phyloP scores from a whole-genome alignment of 1,140 invertebrate genomes.

The Pogonomyrmex californicus region DNA sequence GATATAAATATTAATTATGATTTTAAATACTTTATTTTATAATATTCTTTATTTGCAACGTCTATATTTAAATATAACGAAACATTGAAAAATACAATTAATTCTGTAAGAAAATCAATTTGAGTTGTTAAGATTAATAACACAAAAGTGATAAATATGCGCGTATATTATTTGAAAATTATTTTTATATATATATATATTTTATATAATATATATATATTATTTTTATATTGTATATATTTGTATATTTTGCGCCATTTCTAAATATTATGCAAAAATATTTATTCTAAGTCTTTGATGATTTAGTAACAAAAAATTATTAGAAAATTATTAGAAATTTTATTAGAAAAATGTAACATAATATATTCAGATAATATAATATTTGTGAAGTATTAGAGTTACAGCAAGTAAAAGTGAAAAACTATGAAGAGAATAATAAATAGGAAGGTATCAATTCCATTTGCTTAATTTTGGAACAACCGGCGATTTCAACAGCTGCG shows the following conservation, averaged over 20 bases:
- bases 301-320: not conserved
- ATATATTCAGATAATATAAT: not conserved
- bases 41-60: not conserved
- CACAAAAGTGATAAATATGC: no score
- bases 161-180: no score
- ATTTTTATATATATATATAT: no score
- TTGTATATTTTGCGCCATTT: no score
- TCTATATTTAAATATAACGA: no score
- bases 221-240: no score
- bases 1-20: not conserved
- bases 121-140: no score
- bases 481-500: not conserved
- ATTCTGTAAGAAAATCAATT: no score
- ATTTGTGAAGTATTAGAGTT: not conserved
- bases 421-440: not conserved
- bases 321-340: not conserved
- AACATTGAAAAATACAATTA: no score
- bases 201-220: no score
- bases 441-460: not conserved
- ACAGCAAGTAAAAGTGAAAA: not conserved
- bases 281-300: no score
- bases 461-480: not conserved
- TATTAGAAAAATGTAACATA: not conserved
- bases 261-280: no score
- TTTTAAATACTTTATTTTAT: not conserved